Conservation (phyloP, 1,140 invertebrate genomes). For the Drosophila subobscura region DNA sequence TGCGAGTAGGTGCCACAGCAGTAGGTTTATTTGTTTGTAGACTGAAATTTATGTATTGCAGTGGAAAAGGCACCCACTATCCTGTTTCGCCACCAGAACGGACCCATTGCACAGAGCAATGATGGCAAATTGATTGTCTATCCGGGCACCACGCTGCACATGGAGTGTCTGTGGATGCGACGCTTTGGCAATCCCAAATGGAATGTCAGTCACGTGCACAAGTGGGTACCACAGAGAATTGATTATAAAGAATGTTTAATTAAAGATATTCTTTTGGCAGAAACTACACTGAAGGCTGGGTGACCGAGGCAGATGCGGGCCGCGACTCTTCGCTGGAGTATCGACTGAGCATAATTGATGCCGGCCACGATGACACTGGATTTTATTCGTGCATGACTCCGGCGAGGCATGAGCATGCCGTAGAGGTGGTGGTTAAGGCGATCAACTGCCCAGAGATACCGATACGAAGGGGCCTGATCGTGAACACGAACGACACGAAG, state of each 20-base stretch:
- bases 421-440: conserved; percentile 92
- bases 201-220: conserved; percentile 89
- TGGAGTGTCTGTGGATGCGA: conserved; percentile 94
- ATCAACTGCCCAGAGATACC: conserved; percentile 90
- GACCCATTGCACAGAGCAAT: conserved; percentile 93
- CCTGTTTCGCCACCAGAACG: conserved; percentile 90
- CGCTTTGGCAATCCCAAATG: conserved; percentile 93
- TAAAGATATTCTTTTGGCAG: conserved; percentile 69
- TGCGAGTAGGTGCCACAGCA: conserved; percentile 86
- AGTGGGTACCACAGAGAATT: conserved; percentile 81
- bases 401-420: conserved; percentile 90
- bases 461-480: conserved; percentile 87
- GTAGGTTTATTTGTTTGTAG: conserved; percentile 21
- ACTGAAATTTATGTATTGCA: conserved; percentile 55
- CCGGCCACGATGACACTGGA: conserved; percentile 91
- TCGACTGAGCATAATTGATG: conserved; percentile 91
- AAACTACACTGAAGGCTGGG: conserved; percentile 93
- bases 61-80: conserved; percentile 94
- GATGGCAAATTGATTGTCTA: conserved; percentile 93
- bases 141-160: conserved; percentile 92
- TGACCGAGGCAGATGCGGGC: conserved; percentile 90
- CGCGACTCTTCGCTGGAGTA: conserved; percentile 92
- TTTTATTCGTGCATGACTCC: conserved; percentile 92
- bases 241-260: background rate
- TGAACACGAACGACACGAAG: conserved; percentile 88